phyloP scores from a whole-genome alignment of 1,140 invertebrate genomes.

The Bicyclus anynana region DNA sequence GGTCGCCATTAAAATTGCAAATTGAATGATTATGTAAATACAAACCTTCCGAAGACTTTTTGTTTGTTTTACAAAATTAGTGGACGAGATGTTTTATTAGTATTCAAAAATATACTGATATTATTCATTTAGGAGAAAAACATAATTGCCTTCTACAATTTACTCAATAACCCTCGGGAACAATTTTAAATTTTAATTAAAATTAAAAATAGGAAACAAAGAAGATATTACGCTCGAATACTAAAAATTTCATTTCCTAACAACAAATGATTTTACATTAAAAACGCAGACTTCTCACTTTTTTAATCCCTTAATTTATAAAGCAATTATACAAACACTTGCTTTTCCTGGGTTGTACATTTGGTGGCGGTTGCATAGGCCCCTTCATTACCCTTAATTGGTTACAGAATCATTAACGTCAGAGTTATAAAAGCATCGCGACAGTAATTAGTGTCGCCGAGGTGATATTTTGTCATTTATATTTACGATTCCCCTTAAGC shows the following conservation, averaged over 20 bases:
- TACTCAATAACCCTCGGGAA: no score
- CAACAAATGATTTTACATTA: no score
- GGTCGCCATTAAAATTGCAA: conserved; percentile 69
- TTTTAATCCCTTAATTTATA: no score
- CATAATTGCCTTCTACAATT: no score
- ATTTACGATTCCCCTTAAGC: neutral
- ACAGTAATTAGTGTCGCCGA: neutral
- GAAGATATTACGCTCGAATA: no score
- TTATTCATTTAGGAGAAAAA: conserved; percentile 28
- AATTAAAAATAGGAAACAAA: no score
- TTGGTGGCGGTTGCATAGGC: neutral
- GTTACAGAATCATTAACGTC: neutral
- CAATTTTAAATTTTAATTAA: neutral
- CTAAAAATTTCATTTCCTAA: no score
- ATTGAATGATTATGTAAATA: conserved; percentile 72
- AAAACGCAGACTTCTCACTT: no score
- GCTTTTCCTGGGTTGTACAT: neutral
- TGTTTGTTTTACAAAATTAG: conserved; percentile 48
- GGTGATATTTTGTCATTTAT: neutral
- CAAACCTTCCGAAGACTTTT: conserved; percentile 61
- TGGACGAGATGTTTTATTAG: conserved; percentile 46
- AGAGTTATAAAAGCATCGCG: neutral
- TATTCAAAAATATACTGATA: conserved; percentile 61
- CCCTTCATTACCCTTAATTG: neutral
- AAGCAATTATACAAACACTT: no score